These are phyloP conservation scores for Drosophila auraria DNA, from an alignment of 1,140 invertebrate genomes.

Conservation along the genomic window DNA sequence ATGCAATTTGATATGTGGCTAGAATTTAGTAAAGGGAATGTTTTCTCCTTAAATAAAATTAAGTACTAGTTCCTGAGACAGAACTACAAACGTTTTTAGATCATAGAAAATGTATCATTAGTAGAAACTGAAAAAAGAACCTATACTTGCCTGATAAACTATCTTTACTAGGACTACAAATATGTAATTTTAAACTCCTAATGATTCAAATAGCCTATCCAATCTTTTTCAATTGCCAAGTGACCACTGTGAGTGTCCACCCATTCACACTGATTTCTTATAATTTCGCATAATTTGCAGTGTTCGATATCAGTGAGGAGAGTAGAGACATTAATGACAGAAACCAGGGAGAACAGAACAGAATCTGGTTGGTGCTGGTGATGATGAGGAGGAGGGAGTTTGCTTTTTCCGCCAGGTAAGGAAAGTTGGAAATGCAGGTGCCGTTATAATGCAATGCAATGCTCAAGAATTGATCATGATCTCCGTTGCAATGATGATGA, in stretches of 20 bases:
- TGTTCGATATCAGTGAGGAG: constrained; percentile 13
- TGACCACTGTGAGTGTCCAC: constrained; percentile 11
- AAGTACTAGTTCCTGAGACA: background rate
- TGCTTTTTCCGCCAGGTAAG: constrained; percentile 48
- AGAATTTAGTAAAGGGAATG: background rate
- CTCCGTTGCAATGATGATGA: constrained; percentile 48
- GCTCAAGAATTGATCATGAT: constrained; percentile 46
- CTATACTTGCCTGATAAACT: background rate
- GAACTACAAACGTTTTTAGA: background rate
- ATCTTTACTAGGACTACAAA: background rate
- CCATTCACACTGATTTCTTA: constrained; percentile 41
- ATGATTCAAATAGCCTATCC: background rate
- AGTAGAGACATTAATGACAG: constrained; percentile 35
- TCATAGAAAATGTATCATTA: background rate
- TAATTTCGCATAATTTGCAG: constrained; percentile 31
- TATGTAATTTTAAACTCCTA: background rate
- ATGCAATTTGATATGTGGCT: background rate
- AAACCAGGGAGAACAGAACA: constrained; percentile 8
- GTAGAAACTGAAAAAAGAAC: background rate
- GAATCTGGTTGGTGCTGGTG: constrained; percentile 21
- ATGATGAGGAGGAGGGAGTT: constrained; percentile 32
- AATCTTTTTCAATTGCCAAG: constrained; percentile 6
- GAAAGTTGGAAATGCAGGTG: constrained; percentile 63
- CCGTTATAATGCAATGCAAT: constrained; percentile 66
- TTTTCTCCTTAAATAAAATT: too few species aligned